These are phyloP conservation scores for Periplaneta americana DNA, from an alignment of 1,140 invertebrate species.

Conservation along the genomic window DNA sequence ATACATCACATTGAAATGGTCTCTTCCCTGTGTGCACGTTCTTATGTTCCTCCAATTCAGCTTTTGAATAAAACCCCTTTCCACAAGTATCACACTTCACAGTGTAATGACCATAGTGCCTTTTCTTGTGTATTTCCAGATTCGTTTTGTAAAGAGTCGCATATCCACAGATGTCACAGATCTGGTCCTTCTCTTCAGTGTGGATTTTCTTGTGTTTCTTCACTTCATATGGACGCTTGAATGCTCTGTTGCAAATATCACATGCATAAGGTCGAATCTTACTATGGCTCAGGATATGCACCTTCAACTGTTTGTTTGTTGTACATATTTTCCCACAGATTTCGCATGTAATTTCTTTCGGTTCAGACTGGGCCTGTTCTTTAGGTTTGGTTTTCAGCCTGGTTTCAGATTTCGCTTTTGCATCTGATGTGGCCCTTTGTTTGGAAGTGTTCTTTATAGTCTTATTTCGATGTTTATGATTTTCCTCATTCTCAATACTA, in stretches of 20 bases:
- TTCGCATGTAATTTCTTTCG: background rate
- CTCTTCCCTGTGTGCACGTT: conserved; percentile 49
- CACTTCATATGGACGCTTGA: conserved; percentile 41
- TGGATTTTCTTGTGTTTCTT: conserved; percentile 37
- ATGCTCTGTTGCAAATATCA: conserved; percentile 39
- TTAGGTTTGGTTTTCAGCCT: background rate
- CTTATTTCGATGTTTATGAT: background rate
- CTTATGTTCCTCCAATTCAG: conserved; percentile 51
- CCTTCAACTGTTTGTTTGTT: conserved; percentile 43
- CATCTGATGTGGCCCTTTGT: background rate
- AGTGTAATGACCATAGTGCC: conserved; percentile 50
- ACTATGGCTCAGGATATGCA: conserved; percentile 41
- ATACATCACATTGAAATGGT: conserved; percentile 46
- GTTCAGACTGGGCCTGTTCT: background rate
- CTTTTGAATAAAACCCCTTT: conserved; percentile 45
- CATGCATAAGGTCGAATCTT: conserved; percentile 43
- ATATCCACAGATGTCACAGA: conserved; percentile 39
- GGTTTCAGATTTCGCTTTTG: background rate
- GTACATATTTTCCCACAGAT: conserved; percentile 32
- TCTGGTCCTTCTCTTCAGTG: conserved; percentile 33
- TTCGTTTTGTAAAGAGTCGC: conserved; percentile 37
- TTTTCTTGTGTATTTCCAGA: conserved; percentile 35
- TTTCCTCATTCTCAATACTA: background rate
- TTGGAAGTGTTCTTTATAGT: background rate
- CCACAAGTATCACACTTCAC: conserved; percentile 52